Conservation (phyloP, 2,113 vertebrate species). For the Gopherus flavomarginatus region DNA sequence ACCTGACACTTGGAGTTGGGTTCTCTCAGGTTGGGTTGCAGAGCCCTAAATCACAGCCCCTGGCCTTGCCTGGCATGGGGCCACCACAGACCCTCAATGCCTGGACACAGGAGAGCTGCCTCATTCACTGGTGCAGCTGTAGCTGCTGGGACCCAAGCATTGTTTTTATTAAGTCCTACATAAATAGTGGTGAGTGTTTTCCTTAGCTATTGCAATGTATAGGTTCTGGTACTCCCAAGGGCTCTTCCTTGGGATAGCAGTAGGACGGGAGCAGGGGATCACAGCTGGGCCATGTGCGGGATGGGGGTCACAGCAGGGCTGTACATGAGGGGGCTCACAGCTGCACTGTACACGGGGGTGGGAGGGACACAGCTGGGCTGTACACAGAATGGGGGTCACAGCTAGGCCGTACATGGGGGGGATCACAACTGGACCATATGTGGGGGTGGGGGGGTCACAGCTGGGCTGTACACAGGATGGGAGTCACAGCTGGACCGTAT, state of each 20-base stretch:
- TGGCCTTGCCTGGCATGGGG: not conserved
- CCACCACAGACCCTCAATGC: not conserved
- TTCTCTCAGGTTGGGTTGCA: no score
- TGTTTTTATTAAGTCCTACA: not conserved
- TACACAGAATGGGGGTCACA: not conserved
- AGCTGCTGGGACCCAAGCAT: not conserved
- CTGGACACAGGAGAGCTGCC: not conserved
- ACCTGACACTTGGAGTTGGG: no score
- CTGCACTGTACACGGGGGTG: no score
- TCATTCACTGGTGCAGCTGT: fast-evolving
- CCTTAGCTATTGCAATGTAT: not conserved
- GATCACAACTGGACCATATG: no score
- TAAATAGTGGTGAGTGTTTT: not conserved
- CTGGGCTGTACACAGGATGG: not conserved
- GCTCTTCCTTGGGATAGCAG: no score
- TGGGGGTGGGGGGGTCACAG: not conserved
- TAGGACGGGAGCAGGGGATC: no score
- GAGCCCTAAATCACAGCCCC: no score
- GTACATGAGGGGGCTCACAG: no score
- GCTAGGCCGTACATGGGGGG: not conserved
- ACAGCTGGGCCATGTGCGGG: not conserved
- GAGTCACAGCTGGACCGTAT: no score
- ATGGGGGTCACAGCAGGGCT: no score
- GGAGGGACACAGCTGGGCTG: not conserved
- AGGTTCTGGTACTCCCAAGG: no score